A percentile compares a stretch with the other conserved stretches of the same genome.
These are phyloP conservation scores for Lasius fuliginosus DNA, from an alignment of 2,888 invertebrate genomes.

Conservation along the genomic window DNA sequence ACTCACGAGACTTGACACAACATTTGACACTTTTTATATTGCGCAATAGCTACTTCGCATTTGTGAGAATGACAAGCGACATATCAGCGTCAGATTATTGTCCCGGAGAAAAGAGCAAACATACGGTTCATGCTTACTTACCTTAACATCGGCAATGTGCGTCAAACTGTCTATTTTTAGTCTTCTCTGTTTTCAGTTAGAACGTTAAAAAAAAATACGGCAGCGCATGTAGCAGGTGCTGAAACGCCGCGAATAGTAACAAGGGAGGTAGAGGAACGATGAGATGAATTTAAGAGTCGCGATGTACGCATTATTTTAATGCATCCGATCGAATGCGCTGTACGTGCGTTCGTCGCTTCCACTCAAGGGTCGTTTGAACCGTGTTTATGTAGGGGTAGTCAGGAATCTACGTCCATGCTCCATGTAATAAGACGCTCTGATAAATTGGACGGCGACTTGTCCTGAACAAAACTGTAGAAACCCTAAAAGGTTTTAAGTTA, in stretches of 20 bases:
- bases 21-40: slow-evolving; percentile 3
- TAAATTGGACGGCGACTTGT: neutral
- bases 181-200: slow-evolving; percentile 60
- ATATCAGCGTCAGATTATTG: slow-evolving; percentile 18
- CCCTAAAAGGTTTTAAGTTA: neutral
- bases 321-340: neutral
- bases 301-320: slow-evolving; percentile 45
- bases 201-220: slow-evolving; percentile 45
- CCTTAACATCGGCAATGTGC: slow-evolving; percentile 62
- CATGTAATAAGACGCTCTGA: neutral
- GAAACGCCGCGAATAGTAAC: slow-evolving; percentile 23
- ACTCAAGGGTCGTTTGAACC: neutral
- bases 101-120: slow-evolving; percentile 60
- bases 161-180: slow-evolving; percentile 69
- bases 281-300: slow-evolving; percentile 41
- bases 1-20: neutral
- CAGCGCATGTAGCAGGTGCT: slow-evolving; percentile 40
- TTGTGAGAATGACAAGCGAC: slow-evolving; percentile 8
- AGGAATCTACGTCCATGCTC: neutral
- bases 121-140: slow-evolving; percentile 62
- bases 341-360: slow-evolving; percentile 6
- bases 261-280: neutral
- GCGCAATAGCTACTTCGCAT: neutral
- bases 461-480: neutral
- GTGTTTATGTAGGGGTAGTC: neutral